Base-by-base conservation (phyloP, 1,140 invertebrate species). In the Steinernema feltiae region DNA sequence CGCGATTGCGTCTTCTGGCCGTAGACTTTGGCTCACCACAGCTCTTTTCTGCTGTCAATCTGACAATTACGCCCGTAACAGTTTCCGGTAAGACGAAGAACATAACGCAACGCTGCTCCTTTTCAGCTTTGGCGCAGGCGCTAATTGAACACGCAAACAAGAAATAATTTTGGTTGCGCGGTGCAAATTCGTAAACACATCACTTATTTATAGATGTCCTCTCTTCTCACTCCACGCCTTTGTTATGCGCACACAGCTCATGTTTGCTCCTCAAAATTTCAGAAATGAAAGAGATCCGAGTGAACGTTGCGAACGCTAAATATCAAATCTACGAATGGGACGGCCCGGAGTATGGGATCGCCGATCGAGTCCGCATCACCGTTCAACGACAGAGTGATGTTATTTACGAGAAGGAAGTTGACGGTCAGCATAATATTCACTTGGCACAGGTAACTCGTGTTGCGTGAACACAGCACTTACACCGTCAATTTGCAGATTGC, bases 271-370 rank as follows among this genome's bases (percentile, higher is more conserved):
- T 30, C n/a, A 71, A 27, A n/a, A 18, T 77, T 77, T 70, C 75
- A 77, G 76, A 80, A 53, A 76, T 79, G 7, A 35, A 74, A 17
- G 73, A 78, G 53, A 21, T 79, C 1, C 78, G 71, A 27, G 78
- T 79, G 30, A 79, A 79, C 70, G 78, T 79, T 27, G 78, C 76
- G 0, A 78, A 76, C 29, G 30, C 63, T 17, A 48, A 74, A 18
- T 79, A 79, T 70, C 78, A 79, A 30, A 78, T 79, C 30, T 79
- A 77, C 71, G 78, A 79, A 32, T 79, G 78, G 78, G 78, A 79
- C 48, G 31, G 32, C 27, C 78, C 78, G 1, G 30, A 74, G 30
- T 78, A 78, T 31, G 78, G 78, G 2, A 41, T 35, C n/a, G 76
- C 72, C 27, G 74, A 79, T 41, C 73, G 70, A 12, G 76, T 73